Evolutionary conservation across 92 coral and sea anemone species (phyloP).

Genomic region (Umimayanthus kanabou): DNA sequence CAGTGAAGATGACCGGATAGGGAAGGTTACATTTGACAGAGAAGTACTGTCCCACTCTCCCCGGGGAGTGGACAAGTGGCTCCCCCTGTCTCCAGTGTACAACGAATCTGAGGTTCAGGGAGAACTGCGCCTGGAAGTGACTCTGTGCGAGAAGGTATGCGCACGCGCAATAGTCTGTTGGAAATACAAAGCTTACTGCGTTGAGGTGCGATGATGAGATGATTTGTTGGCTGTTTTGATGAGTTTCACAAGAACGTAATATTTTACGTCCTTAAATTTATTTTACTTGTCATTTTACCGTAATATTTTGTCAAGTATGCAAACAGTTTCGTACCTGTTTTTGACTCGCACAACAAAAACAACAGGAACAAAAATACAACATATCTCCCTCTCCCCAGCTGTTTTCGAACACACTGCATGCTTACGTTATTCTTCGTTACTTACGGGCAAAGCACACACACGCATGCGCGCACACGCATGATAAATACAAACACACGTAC

Average conservation of each 20-base stretch:
- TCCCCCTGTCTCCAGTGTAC: conserved; percentile 74
- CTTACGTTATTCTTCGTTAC: too few relatives aligned
- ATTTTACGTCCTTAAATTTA: too few relatives aligned
- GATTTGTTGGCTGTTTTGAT: too few relatives aligned
- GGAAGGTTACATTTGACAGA: conserved; percentile 80
- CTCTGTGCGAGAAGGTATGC: conserved; percentile 70
- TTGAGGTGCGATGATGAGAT: background rate
- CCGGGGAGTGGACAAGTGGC: conserved; percentile 86
- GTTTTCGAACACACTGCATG: too few relatives aligned
- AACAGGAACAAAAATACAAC: background rate
- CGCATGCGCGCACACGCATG: too few relatives aligned
- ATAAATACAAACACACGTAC: too few relatives aligned
- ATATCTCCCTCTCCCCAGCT: too few relatives aligned
- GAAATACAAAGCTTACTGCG: background rate
- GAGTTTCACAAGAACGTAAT: too few relatives aligned
- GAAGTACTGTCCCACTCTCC: conserved; percentile 73
- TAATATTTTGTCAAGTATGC: background rate
- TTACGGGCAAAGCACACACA: too few relatives aligned
- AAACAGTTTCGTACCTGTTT: too few relatives aligned
- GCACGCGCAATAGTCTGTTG: background rate
- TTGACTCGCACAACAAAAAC: background rate
- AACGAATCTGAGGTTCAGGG: conserved; percentile 89
- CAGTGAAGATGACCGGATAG: conserved; percentile 89
- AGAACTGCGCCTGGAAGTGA: conserved; percentile 76
- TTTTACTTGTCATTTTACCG: background rate